phyloP scores from a whole-genome alignment of 2,888 invertebrate species.

The Thecocarcelia acutangulata region DNA sequence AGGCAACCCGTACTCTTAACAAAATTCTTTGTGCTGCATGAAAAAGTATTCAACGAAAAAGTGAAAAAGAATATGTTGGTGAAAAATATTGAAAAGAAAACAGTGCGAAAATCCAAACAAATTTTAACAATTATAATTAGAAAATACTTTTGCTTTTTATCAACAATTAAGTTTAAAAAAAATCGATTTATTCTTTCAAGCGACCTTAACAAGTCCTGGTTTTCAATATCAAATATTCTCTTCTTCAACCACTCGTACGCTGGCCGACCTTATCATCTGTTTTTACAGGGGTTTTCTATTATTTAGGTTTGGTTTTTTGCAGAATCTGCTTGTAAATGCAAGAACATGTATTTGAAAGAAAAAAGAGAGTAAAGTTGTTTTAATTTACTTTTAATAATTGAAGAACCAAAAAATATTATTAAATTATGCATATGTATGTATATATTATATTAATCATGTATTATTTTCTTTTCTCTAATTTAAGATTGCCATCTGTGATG shows the following conservation, averaged over 20 bases:
- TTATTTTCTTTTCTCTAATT: constrained; percentile 75
- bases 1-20: constrained; percentile 35
- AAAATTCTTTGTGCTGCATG: constrained; percentile 66
- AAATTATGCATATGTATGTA: no score
- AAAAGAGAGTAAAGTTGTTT: no score
- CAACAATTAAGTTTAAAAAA: constrained; percentile 53
- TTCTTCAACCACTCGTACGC: no score
- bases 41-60: constrained; percentile 33
- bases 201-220: not conserved
- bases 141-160: constrained; percentile 62
- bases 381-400: no score
- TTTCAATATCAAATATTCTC: not conserved
- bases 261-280: no score
- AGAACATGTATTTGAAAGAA: no score
- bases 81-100: constrained; percentile 34
- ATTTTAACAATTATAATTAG: constrained; percentile 47
- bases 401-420: no score
- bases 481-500: constrained; percentile 92
- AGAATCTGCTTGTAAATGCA: no score
- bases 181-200: not conserved
- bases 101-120: constrained; percentile 33
- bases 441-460: not conserved
- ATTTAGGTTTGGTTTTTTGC: no score
- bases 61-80: constrained; percentile 12
- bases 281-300: no score